phyloP scores from a whole-genome alignment of 2,113 vertebrate genomes.

The Ptychochromis oligacanthus region DNA sequence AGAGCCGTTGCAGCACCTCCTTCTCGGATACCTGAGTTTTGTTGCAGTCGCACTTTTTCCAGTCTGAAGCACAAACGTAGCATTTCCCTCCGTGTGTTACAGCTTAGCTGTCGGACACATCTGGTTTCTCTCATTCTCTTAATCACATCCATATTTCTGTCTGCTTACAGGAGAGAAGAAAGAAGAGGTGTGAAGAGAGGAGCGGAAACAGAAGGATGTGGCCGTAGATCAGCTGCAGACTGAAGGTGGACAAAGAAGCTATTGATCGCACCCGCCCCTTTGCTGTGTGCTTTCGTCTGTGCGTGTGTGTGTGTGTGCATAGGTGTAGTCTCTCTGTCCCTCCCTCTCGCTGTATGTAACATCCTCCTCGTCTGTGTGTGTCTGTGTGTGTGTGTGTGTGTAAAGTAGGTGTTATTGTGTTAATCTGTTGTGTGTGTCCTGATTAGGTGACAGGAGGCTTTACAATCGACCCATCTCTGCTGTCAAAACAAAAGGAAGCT shows the following conservation, averaged over 20 bases:
- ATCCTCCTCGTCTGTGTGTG: background rate
- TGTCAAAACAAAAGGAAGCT: slow-evolving; percentile 40
- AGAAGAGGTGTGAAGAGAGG: background rate
- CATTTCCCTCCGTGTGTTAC: no score
- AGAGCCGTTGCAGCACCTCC: background rate
- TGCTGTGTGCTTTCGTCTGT: background rate
- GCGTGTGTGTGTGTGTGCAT: background rate
- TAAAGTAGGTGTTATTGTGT: background rate
- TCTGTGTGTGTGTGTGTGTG: background rate
- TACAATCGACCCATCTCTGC: background rate
- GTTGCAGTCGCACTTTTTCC: background rate
- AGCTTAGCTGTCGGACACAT: background rate
- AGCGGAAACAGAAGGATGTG: background rate
- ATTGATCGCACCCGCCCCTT: slow-evolving; percentile 13
- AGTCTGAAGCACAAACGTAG: background rate
- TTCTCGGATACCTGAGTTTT: background rate
- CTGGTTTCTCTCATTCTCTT: slow-evolving; percentile 3
- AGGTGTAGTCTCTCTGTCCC: background rate
- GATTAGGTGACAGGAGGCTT: slow-evolving; percentile 15
- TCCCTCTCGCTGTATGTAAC: background rate
- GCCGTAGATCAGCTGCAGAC: slow-evolving; percentile 16
- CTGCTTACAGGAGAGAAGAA: slow-evolving; percentile 31
- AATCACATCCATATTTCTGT: slow-evolving; percentile 20
- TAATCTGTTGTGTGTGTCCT: background rate
- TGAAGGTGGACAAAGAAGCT: slow-evolving; percentile 43